Evolutionary conservation across 2,797 vertebrate genomes (phyloP).

Genomic region (Todus mexicanus): DNA sequence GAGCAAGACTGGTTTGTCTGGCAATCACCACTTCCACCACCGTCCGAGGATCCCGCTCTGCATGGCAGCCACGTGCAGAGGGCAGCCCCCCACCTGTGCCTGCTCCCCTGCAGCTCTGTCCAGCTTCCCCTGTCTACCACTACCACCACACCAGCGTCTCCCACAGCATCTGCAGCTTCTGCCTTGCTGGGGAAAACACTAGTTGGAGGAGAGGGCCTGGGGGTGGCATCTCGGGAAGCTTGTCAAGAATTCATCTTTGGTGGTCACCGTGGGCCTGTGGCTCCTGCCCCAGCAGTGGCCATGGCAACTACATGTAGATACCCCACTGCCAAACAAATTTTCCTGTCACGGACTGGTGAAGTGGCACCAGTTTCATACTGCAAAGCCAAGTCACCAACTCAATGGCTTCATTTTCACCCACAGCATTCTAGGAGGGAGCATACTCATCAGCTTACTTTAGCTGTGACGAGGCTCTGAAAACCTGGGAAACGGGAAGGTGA

Average conservation of each 20-base stretch:
- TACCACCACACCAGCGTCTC: background rate
- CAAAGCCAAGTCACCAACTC: fast-evolving
- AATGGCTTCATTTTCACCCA: background rate
- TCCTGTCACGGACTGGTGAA: background rate
- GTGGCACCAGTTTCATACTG: background rate
- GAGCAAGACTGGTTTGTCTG: background rate
- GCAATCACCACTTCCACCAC: fast-evolving
- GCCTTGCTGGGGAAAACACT: fast-evolving
- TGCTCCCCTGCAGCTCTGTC: fast-evolving
- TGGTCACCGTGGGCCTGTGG: background rate
- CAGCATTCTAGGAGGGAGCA: background rate
- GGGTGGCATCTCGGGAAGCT: background rate
- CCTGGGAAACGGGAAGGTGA: background rate
- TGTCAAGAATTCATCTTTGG: background rate
- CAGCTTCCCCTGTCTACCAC: background rate
- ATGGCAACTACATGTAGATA: fast-evolving
- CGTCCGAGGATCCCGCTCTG: fast-evolving
- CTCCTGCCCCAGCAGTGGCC: background rate
- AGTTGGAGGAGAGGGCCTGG: background rate
- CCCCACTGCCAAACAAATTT: background rate
- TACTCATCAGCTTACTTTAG: background rate
- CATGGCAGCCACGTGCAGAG: fast-evolving
- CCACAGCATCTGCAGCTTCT: fast-evolving
- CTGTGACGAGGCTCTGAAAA: background rate
- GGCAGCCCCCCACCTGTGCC: background rate